These are phyloP conservation scores for Eulemur rufifrons DNA, from an alignment of 2,113 vertebrate genomes.

Conservation along the genomic window DNA sequence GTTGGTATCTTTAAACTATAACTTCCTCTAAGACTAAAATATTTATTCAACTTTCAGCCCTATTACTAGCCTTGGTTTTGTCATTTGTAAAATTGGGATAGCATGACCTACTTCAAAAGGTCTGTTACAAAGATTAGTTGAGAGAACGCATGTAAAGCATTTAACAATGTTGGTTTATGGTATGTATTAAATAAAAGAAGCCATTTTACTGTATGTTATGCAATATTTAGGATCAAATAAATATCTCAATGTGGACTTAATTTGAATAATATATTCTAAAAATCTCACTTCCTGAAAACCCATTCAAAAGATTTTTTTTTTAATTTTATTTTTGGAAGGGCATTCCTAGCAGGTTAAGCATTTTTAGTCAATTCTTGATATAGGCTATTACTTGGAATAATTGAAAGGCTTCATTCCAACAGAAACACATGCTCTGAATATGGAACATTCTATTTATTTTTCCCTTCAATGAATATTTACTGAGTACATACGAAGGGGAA, in stretches of 20 bases:
- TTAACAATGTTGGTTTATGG: background rate
- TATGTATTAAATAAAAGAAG: background rate
- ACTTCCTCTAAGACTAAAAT: background rate
- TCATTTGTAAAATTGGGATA: background rate
- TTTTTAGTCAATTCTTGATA: background rate
- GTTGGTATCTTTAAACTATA: background rate
- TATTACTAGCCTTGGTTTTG: background rate
- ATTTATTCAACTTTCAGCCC: background rate
- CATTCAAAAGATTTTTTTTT: background rate
- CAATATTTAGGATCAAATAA: background rate
- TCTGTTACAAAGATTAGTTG: background rate
- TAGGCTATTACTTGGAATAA: background rate
- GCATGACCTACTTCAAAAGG: background rate
- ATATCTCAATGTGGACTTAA: background rate
- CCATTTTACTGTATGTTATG: background rate
- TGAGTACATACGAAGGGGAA: background rate
- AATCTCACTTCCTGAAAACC: background rate
- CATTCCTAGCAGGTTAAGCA: background rate
- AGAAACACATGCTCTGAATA: background rate
- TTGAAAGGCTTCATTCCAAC: background rate
- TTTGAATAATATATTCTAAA: conserved; percentile 2
- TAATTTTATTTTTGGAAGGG: background rate
- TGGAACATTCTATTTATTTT: background rate
- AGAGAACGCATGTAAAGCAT: background rate
- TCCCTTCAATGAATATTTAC: background rate